Conservation (phyloP, 2,797 vertebrate genomes). For the Petrocephalus sullivani region DNA sequence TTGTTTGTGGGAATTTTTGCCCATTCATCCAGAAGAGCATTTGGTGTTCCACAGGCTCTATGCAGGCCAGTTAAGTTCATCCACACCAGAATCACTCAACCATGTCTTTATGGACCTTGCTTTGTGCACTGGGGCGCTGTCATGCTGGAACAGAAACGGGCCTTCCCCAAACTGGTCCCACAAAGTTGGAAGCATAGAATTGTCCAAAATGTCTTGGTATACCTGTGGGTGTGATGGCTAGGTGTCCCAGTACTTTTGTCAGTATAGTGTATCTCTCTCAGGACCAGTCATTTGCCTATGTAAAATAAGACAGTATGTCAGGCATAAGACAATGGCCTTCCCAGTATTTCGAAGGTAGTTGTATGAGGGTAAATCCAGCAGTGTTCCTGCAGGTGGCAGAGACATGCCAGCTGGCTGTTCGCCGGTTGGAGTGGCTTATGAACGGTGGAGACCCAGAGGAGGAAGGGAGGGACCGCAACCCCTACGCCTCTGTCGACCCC, state of each 20-base stretch:
- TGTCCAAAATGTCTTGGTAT: background rate
- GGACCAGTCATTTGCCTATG: background rate
- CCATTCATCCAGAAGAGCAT: background rate
- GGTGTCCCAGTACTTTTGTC: background rate
- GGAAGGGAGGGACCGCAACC: constrained; percentile 50
- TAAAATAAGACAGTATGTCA: background rate
- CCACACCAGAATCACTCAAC: background rate
- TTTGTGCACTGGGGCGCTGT: background rate
- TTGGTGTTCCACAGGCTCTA: background rate
- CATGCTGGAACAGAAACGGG: too few species aligned
- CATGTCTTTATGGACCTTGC: background rate
- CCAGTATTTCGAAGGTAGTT: background rate
- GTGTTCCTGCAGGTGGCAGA: constrained; percentile 76
- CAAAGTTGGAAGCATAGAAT: background rate
- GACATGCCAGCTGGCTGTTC: constrained; percentile 84
- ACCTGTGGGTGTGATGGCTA: background rate
- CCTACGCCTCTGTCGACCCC: constrained; percentile 81
- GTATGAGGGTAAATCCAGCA: background rate
- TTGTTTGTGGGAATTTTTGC: background rate
- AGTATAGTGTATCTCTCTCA: background rate
- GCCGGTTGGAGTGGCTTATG: constrained; percentile 80
- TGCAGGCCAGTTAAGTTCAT: background rate
- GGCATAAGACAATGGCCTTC: background rate
- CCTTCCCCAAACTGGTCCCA: too few species aligned
- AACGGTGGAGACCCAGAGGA: constrained; percentile 41